These are phyloP conservation scores for Venturia canescens DNA, from an alignment of 1,140 invertebrate genomes.

Conservation along the genomic window DNA sequence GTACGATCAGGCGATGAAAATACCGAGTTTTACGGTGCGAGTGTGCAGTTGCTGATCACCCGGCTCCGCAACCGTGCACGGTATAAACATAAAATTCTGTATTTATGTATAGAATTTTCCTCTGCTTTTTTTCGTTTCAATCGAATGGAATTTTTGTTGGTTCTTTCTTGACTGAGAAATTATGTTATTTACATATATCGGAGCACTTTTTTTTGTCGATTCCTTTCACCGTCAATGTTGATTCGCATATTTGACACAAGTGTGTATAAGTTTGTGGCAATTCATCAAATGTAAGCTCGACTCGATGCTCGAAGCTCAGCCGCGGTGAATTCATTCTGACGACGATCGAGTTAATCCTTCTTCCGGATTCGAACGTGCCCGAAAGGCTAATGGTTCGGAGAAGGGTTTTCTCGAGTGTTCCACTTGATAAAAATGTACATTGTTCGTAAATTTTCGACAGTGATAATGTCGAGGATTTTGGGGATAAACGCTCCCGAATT, in stretches of 20 bases:
- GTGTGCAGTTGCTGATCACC: too few relatives aligned
- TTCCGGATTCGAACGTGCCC: conserved; percentile 2
- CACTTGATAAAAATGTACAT: background rate
- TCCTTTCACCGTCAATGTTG: too few relatives aligned
- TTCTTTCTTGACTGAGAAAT: too few relatives aligned
- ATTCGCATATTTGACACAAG: background rate
- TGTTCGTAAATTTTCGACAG: background rate
- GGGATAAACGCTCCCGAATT: background rate
- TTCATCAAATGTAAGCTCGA: background rate
- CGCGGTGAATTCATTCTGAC: background rate
- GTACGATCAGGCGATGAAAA: too few relatives aligned
- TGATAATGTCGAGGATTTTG: background rate
- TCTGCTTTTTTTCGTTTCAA: too few relatives aligned
- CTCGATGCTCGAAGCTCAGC: background rate
- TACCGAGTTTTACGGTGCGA: too few relatives aligned
- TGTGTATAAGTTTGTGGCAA: background rate
- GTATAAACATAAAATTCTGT: too few relatives aligned
- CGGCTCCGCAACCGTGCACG: too few relatives aligned
- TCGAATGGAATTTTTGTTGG: too few relatives aligned
- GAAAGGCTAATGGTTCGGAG: background rate
- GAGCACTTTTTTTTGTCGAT: too few relatives aligned
- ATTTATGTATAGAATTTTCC: too few relatives aligned
- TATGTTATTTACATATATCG: too few relatives aligned
- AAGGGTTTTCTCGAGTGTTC: background rate
- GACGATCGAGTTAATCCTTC: background rate